These are phyloP conservation scores for Rhagologus leucostigma DNA, from an alignment of 2,113 vertebrate genomes.

Conservation along the genomic window DNA sequence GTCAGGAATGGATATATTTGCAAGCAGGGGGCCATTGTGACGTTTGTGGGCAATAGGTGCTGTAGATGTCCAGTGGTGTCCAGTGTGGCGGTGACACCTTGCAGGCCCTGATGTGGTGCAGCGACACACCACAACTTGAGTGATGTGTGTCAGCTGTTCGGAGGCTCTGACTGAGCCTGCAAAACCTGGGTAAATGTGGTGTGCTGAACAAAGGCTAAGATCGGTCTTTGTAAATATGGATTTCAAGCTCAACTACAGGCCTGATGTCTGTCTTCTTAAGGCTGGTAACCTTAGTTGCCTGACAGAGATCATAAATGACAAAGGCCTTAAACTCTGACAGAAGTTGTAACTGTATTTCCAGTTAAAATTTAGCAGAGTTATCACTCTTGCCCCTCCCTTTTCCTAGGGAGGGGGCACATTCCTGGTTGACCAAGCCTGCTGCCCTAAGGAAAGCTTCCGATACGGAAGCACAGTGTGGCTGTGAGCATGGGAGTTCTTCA, in stretches of 20 bases:
- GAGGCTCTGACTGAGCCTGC: not conserved
- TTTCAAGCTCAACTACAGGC: not conserved
- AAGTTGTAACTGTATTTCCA: not conserved
- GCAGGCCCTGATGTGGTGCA: accelerated
- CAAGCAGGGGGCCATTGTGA: not conserved
- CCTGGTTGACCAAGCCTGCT: not conserved
- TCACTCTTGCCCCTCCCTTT: not conserved
- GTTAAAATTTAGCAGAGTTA: not conserved
- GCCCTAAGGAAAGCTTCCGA: not conserved
- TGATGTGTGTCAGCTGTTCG: accelerated
- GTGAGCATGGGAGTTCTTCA: not conserved
- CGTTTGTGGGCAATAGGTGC: not conserved
- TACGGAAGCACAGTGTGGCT: accelerated
- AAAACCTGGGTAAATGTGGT: not conserved
- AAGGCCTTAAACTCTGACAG: not conserved
- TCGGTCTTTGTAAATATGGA: accelerated
- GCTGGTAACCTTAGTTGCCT: not conserved
- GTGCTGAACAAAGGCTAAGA: not conserved
- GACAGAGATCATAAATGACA: not conserved
- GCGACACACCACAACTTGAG: not conserved
- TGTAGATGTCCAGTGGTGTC: not conserved
- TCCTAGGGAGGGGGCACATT: not conserved
- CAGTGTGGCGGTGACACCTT: not conserved
- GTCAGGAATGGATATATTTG: accelerated
- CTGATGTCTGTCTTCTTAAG: not conserved